Evolutionary conservation across 2,888 invertebrate genomes (phyloP), one percentile per base, ranked within the genome.

Genomic region (Andrena haemorrhoa): DNA sequence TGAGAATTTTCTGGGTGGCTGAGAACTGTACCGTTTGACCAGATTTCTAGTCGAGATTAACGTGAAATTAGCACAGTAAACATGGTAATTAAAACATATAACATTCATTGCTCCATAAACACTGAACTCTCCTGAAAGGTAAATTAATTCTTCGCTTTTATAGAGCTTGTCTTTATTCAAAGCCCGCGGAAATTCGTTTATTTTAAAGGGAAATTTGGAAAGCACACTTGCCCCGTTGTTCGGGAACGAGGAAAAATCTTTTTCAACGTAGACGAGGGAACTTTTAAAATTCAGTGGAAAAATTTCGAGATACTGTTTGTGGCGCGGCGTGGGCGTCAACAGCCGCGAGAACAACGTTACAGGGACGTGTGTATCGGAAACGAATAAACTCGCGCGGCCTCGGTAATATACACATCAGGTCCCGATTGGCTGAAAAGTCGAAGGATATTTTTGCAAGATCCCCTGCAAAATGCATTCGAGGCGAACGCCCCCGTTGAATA

Each of bases 401-500:
- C 53, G 63, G 72, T 64, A 79, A 75, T 71, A 75, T 64, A 80
- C 71, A 68, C 58, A 80, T 75, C 72, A 72, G 72, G 56, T 64
- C 66, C 31, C 64, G 58, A 80, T 82, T 72, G 80, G 75, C 72
- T 60, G 68, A 61, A 69, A 69, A 72, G 80, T 82, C 68, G 23
- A 35, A 35, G 49, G 69, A 53, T 66, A 75, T 75, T 82, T 75
- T 72, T 68, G 64, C 71, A 51, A 49, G 47, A n/a, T 35, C 41
- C 7, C 26, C 8, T 26, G 35, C 68, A 68, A 75, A 68, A 79
- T 82, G 41, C 66, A 82, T 71, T 47, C 80, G 72, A 66, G 41
- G 49, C 49, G 68, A 63, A 80, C 64, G 71, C 71, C 33, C 41
- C 75, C 68, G 29, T 63, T 75, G 80, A 82, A 82, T 80, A 80